Base-by-base conservation (phyloP, 2,113 vertebrate species). In the Carassius gibelio region DNA sequence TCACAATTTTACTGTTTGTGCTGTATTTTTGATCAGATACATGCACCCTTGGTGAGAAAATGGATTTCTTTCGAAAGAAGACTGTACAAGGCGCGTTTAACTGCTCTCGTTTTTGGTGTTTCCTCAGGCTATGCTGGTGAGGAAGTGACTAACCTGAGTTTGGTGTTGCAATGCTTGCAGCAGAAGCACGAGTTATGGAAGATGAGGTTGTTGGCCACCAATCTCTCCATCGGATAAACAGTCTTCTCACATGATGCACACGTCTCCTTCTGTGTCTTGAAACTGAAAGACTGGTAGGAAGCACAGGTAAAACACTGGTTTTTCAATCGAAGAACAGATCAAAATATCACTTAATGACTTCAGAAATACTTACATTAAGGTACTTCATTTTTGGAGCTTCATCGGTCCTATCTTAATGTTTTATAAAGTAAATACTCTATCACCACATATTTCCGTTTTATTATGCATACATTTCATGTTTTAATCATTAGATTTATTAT, bases 111-210 rank as follows among this genome's bases (percentile, higher is more conserved):
- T 74, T 42, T 45, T 6, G 38, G 4, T 0, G 36, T 45, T n/a
- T 74, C 48, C 5, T 48, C 5, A 48, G 71, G 11, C 10, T 74
- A n/a, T 15, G 71, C 71, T 23, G 42, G 8, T 75, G 42, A 50
- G 72, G 72, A 75, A 75, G 72, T 50, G 17, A 84, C 82, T 75
- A 91, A 99, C 98, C 97, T 99, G 85, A 99, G 97, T 91, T 98
- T 99, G 94, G 97, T 88, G 87, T 97, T 97, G 93, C 98, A 99
- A 94, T 99, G 97, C 92, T 98, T 98, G 95, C 98, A 99, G 94
- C 97, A 99, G 95, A 99, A 99, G 91, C 98, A 99, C 59, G 95
- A 77, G 4, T 93, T 92, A 89, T 99, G 98, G 93, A 99, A 99
- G 91, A 99, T 92, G 0, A 93, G 91, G 91, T 98, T 98, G 92